Base-by-base conservation (phyloP, 2,888 invertebrate genomes). In the Cephus pulcher region DNA sequence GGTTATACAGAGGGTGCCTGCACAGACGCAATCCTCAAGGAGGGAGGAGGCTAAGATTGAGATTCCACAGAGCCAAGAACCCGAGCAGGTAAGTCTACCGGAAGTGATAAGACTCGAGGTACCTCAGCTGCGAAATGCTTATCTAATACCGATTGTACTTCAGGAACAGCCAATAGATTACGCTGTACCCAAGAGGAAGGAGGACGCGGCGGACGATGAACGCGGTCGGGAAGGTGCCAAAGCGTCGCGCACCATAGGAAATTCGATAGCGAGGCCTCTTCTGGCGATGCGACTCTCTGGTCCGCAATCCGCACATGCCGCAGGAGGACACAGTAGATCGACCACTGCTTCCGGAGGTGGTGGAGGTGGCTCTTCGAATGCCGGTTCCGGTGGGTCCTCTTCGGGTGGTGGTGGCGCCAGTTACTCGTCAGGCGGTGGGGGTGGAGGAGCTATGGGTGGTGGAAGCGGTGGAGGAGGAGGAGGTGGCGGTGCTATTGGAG, bases 121-220 rank as follows among this genome's bases (percentile, higher is more conserved):
- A 56, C 23, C 23, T 56, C 6, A 23, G 9, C 9, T 15, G 9
- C 15, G 15, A 15, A 23, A 23, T 56, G 23, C 0, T 56, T 23
- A 56, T 6, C 23, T 56, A 70, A 76, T 23, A 23, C 15, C 34
- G 37, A 69, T 75, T 34, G 32, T 11, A 6, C 32, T 83, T 6
- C 96, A 96, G 92, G 97, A 97, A 81, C 97, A 97, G 86, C 97
- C 97, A 0, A 97, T 97, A 81, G 97, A 97, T 89, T 97, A 97
- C 90, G 97, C 95, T 88, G 96, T 97, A 83, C 97, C 97, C 34
- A 97, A 96, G 90, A 94, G 96, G 87, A 94, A 95, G 80, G 95
- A 95, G 11, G 95, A 95, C 88, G 92, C 93, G 12, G 95, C 95
- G 87, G 94, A 94, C 89, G 95, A 87, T 34, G 89, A 90, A 68